A percentile compares a stretch with the other conserved stretches of the same genome.
Conservation (phyloP, 2,113 vertebrate genomes). For the Oryzias curvinotus region DNA sequence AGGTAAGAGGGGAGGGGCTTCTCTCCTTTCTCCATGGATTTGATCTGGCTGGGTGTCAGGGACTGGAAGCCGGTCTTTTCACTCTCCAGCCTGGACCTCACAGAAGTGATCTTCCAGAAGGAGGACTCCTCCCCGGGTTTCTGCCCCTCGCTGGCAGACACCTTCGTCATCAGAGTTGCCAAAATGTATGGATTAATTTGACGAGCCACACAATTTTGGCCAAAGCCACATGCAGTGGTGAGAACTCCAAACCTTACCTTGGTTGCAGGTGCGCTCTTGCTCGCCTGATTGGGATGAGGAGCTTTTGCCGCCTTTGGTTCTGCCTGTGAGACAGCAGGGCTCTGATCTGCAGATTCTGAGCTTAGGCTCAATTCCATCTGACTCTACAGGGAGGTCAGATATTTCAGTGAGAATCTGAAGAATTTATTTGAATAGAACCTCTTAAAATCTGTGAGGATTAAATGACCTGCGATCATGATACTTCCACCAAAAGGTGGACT, state of each 20-base stretch:
- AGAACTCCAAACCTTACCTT: constrained; percentile 60
- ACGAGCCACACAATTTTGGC: background rate
- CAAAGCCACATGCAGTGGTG: background rate
- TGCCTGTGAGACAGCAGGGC: constrained; percentile 43
- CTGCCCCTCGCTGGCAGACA: constrained; percentile 75
- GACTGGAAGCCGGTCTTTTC: constrained; percentile 89
- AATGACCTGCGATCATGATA: too few relatives aligned
- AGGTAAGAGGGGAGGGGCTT: constrained; percentile 87
- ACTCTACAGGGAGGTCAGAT: constrained; percentile 77
- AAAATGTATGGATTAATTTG: constrained; percentile 1
- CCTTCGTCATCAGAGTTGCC: constrained; percentile 29
- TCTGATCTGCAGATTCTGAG: constrained; percentile 78
- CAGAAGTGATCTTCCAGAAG: constrained; percentile 97
- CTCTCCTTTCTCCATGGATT: constrained; percentile 96
- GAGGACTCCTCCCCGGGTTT: constrained; percentile 87
- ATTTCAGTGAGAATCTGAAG: too few relatives aligned
- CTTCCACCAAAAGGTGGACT: too few relatives aligned
- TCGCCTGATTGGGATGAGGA: constrained; percentile 66
- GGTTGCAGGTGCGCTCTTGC: constrained; percentile 72
- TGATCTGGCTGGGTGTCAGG: constrained; percentile 96
- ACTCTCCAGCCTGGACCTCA: constrained; percentile 89
- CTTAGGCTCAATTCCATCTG: constrained; percentile 93
- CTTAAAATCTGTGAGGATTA: too few relatives aligned
- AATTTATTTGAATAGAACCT: too few relatives aligned
- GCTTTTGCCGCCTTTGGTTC: constrained; percentile 78